These are phyloP conservation scores for Onychostruthus taczanowskii DNA, from an alignment of 2,113 vertebrate species.

Conservation along the genomic window DNA sequence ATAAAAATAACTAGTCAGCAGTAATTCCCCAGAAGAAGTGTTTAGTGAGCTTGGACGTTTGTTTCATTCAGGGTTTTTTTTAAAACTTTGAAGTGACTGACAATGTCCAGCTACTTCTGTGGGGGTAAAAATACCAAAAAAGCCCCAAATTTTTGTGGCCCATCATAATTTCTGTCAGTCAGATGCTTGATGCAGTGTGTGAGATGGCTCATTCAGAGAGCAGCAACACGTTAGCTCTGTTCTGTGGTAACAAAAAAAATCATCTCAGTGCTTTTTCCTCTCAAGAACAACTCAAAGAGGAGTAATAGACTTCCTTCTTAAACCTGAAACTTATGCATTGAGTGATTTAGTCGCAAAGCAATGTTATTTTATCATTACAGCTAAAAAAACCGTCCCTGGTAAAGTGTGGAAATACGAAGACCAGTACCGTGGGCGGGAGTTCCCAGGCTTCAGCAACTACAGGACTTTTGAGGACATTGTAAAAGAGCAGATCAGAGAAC, in stretches of 20 bases:
- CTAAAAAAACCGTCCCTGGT: not conserved
- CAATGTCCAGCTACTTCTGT: not conserved
- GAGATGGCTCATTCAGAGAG: not conserved
- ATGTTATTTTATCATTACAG: conserved; percentile 57
- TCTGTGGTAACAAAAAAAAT: not conserved
- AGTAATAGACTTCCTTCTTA: not conserved
- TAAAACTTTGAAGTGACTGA: not conserved
- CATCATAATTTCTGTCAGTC: not conserved
- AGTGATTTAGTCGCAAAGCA: not conserved
- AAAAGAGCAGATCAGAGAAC: conserved; percentile 71
- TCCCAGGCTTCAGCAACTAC: conserved; percentile 85
- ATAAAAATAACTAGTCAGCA: not conserved
- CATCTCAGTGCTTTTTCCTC: not conserved
- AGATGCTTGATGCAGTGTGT: not conserved
- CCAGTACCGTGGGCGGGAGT: conserved; percentile 80
- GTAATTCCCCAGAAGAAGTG: not conserved
- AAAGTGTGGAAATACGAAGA: conserved; percentile 70
- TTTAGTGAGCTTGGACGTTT: not conserved
- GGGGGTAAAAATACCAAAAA: not conserved
- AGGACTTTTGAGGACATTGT: conserved; percentile 83
- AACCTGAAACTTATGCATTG: not conserved
- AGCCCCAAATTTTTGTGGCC: not conserved
- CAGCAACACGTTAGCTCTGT: not conserved
- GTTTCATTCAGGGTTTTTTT: not conserved
- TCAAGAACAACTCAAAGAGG: not conserved